Conservation (phyloP, 2,797 vertebrate species). For the Uromys caudimaculatus region DNA sequence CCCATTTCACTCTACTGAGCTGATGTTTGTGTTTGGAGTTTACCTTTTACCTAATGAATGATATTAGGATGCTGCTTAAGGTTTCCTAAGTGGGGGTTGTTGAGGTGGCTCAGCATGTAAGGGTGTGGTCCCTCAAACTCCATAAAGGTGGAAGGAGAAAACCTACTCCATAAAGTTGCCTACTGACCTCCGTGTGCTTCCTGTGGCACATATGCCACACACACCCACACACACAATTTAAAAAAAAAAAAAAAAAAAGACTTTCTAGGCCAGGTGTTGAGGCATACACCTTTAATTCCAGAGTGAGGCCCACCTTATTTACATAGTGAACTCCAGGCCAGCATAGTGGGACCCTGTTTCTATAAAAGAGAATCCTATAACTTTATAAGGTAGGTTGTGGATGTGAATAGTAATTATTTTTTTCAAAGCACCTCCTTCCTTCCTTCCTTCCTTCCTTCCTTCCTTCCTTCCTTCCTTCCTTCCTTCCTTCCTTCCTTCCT, state of each 20-base stretch:
- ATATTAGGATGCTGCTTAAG: neutral
- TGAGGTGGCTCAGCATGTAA: neutral
- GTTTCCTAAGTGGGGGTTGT: neutral
- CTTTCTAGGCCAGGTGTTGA: neutral
- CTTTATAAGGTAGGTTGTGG: neutral
- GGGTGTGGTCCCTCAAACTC: neutral
- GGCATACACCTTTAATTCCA: neutral
- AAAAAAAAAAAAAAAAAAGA: neutral
- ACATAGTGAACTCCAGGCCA: neutral
- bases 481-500: no score
- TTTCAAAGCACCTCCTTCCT: neutral
- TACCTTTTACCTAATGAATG: conserved; percentile 42
- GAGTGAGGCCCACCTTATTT: neutral
- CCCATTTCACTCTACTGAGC: conserved; percentile 10
- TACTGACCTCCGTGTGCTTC: neutral
- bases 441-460: no score
- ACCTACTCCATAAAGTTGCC: neutral
- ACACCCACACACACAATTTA: neutral
- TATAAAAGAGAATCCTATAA: neutral
- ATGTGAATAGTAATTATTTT: neutral
- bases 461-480: no score
- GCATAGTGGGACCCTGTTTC: neutral
- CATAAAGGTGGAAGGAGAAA: neutral
- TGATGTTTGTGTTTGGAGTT: conserved; percentile 52
- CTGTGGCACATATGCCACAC: neutral